These are phyloP conservation scores for Acrocyrtus sp. DNA, from an alignment of 2,888 invertebrate species.

Conservation along the genomic window DNA sequence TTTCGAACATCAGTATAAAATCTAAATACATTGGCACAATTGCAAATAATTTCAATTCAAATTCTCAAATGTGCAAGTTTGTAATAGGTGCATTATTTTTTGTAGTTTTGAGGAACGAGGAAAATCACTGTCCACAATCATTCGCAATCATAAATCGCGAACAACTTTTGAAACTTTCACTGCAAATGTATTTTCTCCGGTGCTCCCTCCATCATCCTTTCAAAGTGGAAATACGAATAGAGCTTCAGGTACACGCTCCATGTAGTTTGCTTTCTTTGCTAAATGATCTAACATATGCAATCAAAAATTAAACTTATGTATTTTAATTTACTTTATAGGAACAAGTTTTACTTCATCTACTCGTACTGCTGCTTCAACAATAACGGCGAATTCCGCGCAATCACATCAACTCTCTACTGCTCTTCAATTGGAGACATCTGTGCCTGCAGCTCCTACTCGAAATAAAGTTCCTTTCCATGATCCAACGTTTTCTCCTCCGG, in stretches of 20 bases:
- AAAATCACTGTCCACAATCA: conserved; percentile 84
- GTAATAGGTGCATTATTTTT: too few species aligned
- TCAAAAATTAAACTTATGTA: conserved; percentile 2
- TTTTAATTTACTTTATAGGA: conserved; percentile 24
- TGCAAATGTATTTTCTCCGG: conserved; percentile 77
- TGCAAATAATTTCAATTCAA: too few species aligned
- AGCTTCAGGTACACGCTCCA: conserved; percentile 64
- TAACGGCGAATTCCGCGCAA: conserved; percentile 45
- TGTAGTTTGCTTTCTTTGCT: not conserved
- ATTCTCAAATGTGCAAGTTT: too few species aligned
- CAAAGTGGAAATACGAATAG: conserved; percentile 64
- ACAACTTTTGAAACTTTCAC: conserved; percentile 92
- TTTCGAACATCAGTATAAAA: conserved; percentile 93
- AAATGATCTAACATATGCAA: conserved; percentile 13
- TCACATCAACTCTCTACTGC: conserved; percentile 46
- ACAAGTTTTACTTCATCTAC: conserved; percentile 54
- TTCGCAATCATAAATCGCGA: conserved; percentile 84
- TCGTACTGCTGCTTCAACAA: conserved; percentile 41
- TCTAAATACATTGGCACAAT: too few species aligned
- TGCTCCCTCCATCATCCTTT: conserved; percentile 71
- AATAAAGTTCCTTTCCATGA: conserved; percentile 47
- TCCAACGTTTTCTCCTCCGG: conserved; percentile 51
- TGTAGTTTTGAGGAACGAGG: conserved; percentile 93
- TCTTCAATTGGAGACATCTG: conserved; percentile 45
- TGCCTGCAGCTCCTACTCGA: conserved; percentile 25